phyloP scores from a whole-genome alignment of 2,113 vertebrate species.

The Ceyx margarethae region DNA sequence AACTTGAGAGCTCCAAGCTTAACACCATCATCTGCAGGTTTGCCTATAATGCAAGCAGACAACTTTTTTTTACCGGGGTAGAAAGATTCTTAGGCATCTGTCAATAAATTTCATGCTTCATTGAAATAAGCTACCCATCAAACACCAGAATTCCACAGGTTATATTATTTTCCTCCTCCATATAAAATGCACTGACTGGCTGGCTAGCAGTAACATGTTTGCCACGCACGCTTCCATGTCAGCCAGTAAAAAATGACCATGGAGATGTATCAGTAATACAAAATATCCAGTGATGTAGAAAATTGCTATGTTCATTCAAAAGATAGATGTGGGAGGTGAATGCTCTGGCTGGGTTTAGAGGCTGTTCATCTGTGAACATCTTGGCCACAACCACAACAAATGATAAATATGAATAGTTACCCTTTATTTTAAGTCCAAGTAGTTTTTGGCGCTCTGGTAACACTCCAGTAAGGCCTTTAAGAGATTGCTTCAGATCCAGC shows the following conservation, averaged over 20 bases:
- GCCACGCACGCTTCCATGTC: neutral
- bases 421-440: slow-evolving; percentile 96
- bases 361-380: neutral
- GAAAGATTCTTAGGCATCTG: neutral
- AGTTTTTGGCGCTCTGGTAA: slow-evolving; percentile 95
- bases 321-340: neutral
- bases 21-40: slow-evolving; percentile 93
- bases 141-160: neutral
- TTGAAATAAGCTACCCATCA: neutral
- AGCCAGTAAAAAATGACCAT: neutral
- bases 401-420: slow-evolving; percentile 64
- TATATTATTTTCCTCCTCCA: neutral
- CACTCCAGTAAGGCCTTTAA: slow-evolving; percentile 94
- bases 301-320: neutral
- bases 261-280: neutral
- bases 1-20: slow-evolving; percentile 95
- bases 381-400: neutral
- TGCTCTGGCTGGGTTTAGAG: neutral
- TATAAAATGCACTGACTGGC: neutral
- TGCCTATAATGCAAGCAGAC: slow-evolving; percentile 82
- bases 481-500: slow-evolving; percentile 94
- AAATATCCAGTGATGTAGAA: neutral
- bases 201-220: neutral
- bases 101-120: neutral
- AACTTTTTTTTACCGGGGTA: slow-evolving; percentile 44